These are phyloP conservation scores for Baronia brevicornis DNA, from an alignment of 2,888 invertebrate genomes.

Conservation along the genomic window DNA sequence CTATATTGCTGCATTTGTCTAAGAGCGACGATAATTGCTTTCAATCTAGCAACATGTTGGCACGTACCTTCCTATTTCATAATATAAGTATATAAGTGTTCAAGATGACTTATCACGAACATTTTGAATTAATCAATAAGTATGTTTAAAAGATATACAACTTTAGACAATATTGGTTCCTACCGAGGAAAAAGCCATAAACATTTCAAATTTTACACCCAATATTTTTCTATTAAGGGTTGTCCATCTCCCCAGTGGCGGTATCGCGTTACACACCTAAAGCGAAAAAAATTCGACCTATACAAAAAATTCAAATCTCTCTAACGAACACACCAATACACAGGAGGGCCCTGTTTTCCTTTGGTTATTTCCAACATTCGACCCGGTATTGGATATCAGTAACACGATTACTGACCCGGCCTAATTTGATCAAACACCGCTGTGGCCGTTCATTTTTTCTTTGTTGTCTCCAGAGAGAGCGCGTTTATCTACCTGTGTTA, in stretches of 20 bases:
- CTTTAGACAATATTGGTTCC: too few species aligned
- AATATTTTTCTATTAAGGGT: slow-evolving; percentile 66
- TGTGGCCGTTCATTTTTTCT: slow-evolving; percentile 51
- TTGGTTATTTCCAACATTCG: slow-evolving; percentile 58
- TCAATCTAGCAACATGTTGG: too few species aligned
- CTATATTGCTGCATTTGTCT: too few species aligned
- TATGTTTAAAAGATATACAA: too few species aligned
- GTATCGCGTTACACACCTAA: slow-evolving; percentile 62
- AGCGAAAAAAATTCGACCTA: slow-evolving; percentile 35
- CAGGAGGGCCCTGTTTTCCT: slow-evolving; percentile 63
- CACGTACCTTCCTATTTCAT: too few species aligned
- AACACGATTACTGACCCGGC: slow-evolving; percentile 72
- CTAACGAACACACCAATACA: slow-evolving; percentile 70
- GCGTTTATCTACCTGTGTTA: slow-evolving; percentile 42
- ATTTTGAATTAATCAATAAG: too few species aligned
- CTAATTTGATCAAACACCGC: slow-evolving; percentile 63
- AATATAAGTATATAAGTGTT: too few species aligned
- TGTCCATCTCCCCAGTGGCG: slow-evolving; percentile 54
- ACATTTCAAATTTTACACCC: slow-evolving; percentile 36
- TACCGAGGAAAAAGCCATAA: too few species aligned
- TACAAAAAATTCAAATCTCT: slow-evolving; percentile 60
- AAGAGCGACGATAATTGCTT: too few species aligned
- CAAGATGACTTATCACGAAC: too few species aligned
- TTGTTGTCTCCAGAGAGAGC: slow-evolving; percentile 37
- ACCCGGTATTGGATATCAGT: slow-evolving; percentile 67